Percentiles rank a stretch among this genome's conserved stretches.
Evolutionary conservation across 2,113 vertebrate species (phyloP).

Genomic region (Crotalus tigris): DNA sequence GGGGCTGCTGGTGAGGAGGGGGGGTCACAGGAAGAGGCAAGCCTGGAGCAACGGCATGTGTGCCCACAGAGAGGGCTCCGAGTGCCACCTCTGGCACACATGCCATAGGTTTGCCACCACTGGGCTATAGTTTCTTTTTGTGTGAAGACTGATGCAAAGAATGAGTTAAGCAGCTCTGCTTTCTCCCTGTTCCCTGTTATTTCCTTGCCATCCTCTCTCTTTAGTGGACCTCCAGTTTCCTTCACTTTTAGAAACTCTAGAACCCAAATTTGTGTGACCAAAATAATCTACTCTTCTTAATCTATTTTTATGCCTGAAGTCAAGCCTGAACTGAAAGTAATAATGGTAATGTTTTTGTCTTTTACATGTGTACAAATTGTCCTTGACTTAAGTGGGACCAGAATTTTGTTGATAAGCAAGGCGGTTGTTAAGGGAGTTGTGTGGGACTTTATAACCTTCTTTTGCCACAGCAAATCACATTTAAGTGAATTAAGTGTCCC

Average conservation of each 20-base stretch:
- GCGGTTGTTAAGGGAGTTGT: not conserved
- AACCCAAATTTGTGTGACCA: not conserved
- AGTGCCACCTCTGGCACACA: too few species aligned
- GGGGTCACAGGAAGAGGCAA: too few species aligned
- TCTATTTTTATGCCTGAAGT: not conserved
- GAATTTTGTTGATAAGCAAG: not conserved
- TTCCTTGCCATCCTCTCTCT: too few species aligned
- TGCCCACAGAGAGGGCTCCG: too few species aligned
- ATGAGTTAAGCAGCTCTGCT: too few species aligned
- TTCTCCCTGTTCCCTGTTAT: too few species aligned
- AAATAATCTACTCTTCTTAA: not conserved
- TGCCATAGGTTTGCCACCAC: too few species aligned
- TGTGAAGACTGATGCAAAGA: too few species aligned
- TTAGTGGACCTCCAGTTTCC: too few species aligned
- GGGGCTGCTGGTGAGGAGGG: too few species aligned
- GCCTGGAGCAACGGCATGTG: too few species aligned
- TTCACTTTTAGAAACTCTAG: not conserved
- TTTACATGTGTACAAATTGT: not conserved
- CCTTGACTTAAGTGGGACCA: not conserved
- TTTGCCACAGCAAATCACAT: not conserved
- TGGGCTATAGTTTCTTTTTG: too few species aligned
- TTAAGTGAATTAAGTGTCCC: not conserved
- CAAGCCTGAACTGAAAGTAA: not conserved
- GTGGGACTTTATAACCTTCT: not conserved
- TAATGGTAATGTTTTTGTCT: not conserved